These are phyloP conservation scores for Myotis daubentonii DNA, from an alignment of 2,797 vertebrate species.

Conservation along the genomic window DNA sequence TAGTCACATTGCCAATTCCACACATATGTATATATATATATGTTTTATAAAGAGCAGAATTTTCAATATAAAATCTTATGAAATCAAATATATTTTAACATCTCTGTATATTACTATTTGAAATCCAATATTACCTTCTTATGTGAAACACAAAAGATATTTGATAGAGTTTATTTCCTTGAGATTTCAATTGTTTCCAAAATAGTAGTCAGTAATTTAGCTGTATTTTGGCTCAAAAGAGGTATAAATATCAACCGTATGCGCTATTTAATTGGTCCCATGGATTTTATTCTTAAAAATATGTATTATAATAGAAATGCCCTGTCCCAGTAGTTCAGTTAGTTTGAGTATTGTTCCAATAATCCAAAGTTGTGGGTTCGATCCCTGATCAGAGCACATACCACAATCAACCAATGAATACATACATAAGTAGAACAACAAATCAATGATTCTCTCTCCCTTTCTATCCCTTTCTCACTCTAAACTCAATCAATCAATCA, in stretches of 20 bases:
- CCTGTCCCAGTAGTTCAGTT: neutral
- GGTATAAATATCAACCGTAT: constrained; percentile 40
- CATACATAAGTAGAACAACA: neutral
- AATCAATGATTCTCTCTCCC: neutral
- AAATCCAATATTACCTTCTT: constrained; percentile 37
- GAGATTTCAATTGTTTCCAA: constrained; percentile 25
- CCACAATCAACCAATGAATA: neutral
- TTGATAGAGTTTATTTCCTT: constrained; percentile 10
- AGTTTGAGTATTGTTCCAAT: neutral
- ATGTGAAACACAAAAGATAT: constrained; percentile 24
- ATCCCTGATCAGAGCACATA: neutral
- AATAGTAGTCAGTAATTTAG: constrained; percentile 28
- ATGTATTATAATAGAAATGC: constrained; percentile 1
- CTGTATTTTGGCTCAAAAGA: neutral
- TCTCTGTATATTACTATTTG: neutral
- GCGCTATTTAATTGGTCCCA: constrained; percentile 53
- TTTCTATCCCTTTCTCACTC: neutral
- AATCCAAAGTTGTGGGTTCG: neutral
- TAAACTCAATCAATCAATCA: neutral
- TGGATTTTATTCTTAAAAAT: constrained; percentile 34
- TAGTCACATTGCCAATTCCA: neutral
- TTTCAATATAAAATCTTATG: constrained; percentile 52
- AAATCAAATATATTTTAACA: constrained; percentile 55
- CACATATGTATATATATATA: neutral
- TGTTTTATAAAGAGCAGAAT: neutral